Base-by-base conservation (phyloP, 1,140 invertebrate genomes). In the Pseudomyrmex concolor region DNA sequence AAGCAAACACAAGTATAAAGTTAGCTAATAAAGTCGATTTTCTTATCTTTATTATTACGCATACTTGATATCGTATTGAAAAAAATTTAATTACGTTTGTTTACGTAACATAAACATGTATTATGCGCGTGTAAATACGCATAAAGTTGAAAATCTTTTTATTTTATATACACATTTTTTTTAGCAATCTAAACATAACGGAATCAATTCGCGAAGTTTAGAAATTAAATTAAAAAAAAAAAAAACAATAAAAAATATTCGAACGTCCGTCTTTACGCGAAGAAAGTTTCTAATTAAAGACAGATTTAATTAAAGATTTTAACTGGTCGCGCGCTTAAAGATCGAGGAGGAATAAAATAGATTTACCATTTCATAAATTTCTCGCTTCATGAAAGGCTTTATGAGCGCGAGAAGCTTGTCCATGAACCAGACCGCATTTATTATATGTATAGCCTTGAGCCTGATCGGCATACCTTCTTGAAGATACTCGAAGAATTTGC, bases 401-500 rank as follows among this genome's bases (percentile, higher is more conserved):
- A 96, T 91, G 13, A 97, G 91, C 19, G 95, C 86, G 68, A 97
- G 86, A 55, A 96, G 85, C 91, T 96, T 96, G 88, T 96, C 95
- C 54, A 96, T 93, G 25, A 96, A 95, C 63, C 95, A 95, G 15
- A 95, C 95, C 0, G 95, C 95, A 91, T 97, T 96, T 51, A 97
- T 88, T 0, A 96, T 94, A 87, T 97, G 95, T 15, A 96, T 95
- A 1, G 90, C 94, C 86, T 95, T 95, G 89, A 96, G 94, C 62
- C 95, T 93, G 0, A 96, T 92, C 3, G 96, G 96, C 90, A 96
- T 91, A n/a, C 93, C 96, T 84, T 96, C 95, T 89, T 96, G 95
- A 62, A 94, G 59, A 82, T 96, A 97, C 77, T 96, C 94, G 95
- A 97, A 96, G 89, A 96, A 97, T 89, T 95, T 95, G 51, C 95